Evolutionary conservation across 2,113 vertebrate species (phyloP).

Genomic region (Chloropsis cyanopogon): DNA sequence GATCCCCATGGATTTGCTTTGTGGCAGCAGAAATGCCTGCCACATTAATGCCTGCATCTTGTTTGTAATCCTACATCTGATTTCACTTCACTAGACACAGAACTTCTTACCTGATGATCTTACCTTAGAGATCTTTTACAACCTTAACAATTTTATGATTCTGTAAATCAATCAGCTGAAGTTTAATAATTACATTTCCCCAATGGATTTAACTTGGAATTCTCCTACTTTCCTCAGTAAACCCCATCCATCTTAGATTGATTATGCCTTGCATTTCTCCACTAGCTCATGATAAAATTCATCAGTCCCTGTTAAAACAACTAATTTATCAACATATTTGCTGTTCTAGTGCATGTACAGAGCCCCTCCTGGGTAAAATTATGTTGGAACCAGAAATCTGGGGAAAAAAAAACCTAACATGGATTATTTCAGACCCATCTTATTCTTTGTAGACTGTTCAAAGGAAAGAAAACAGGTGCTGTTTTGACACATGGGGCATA

Average conservation of each 20-base stretch:
- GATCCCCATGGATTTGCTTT: neutral
- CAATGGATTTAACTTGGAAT: neutral
- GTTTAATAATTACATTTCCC: neutral
- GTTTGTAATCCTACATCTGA: neutral
- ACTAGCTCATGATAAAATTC: neutral
- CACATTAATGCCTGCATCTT: neutral
- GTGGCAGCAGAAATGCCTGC: neutral
- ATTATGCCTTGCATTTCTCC: neutral
- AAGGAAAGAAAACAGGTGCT: neutral
- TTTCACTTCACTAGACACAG: neutral
- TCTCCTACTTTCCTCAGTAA: neutral
- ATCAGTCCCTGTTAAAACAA: neutral
- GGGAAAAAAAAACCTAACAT: fast-evolving
- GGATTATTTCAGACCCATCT: neutral
- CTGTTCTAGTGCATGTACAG: neutral
- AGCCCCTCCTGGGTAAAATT: neutral
- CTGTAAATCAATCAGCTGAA: neutral
- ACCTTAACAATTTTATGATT: neutral
- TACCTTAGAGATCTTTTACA: neutral
- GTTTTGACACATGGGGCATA: neutral
- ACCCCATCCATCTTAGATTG: neutral
- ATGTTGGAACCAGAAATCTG: neutral
- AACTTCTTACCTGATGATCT: neutral
- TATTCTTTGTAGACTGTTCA: neutral
- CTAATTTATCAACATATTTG: neutral